Evolutionary conservation across 2,113 vertebrate genomes (phyloP).

Genomic region (Proterorhinus semilunaris): DNA sequence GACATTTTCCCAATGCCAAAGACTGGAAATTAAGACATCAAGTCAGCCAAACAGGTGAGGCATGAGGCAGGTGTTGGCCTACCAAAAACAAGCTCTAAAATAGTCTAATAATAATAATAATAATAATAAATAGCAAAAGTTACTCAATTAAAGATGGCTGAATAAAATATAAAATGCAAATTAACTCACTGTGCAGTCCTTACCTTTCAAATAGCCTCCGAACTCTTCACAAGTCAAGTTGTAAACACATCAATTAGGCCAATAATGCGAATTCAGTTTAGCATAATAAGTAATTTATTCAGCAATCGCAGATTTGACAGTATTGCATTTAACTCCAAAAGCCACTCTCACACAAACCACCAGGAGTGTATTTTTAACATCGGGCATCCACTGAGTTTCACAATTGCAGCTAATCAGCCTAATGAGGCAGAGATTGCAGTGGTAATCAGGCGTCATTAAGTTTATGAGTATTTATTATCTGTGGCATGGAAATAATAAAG

Average conservation of each 20-base stretch:
- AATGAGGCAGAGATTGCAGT: constrained; percentile 84
- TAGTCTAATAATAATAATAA: too few species aligned
- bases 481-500: constrained; percentile 77
- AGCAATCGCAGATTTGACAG: constrained; percentile 14
- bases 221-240: neutral
- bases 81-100: constrained; percentile 24
- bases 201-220: neutral
- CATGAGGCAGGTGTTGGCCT: constrained; percentile 26
- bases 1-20: constrained; percentile 73
- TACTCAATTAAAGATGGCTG: neutral
- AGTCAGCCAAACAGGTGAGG: constrained; percentile 44
- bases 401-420: constrained; percentile 80
- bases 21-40: constrained; percentile 72
- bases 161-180: neutral
- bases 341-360: constrained; percentile 41
- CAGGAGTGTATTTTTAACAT: constrained; percentile 74
- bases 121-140: too few species aligned
- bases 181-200: neutral
- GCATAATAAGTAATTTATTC: constrained; percentile 8
- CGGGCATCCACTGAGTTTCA: constrained; percentile 68
- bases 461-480: constrained; percentile 86
- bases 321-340: constrained; percentile 47
- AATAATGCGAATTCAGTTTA: constrained; percentile 7
- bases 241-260: constrained; percentile 13
- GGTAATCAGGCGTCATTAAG: constrained; percentile 84